Conservation (phyloP, 2,113 vertebrate genomes). For the Pteropus alecto region DNA sequence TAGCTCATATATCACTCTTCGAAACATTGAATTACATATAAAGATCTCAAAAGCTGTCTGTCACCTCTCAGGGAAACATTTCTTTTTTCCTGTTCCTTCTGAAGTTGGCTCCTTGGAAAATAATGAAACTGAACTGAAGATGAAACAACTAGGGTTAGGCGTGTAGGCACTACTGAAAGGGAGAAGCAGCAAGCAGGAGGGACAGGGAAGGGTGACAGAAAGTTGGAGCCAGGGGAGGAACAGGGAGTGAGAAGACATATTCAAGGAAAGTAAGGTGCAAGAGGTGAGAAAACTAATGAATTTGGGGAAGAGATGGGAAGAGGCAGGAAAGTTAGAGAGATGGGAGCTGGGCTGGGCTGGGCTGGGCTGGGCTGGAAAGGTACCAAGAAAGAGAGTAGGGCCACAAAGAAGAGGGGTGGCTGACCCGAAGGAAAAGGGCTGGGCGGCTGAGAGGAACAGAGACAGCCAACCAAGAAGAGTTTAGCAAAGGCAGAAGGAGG, state of each 20-base stretch:
- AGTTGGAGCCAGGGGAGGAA: not conserved
- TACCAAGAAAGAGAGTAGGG: not conserved
- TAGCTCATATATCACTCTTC: not conserved
- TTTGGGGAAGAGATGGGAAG: not conserved
- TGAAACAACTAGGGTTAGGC: not conserved
- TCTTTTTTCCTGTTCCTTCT: slow-evolving; percentile 27
- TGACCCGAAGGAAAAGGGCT: not conserved
- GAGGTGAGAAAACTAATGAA: not conserved
- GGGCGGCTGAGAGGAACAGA: not conserved
- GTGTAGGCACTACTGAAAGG: not conserved
- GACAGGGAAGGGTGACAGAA: not conserved
- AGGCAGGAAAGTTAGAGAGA: not conserved
- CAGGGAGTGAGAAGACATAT: not conserved
- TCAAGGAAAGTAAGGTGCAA: not conserved
- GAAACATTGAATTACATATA: slow-evolving; percentile 45
- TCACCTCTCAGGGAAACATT: slow-evolving; percentile 39
- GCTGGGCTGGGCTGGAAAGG: not conserved
- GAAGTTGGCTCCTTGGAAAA: slow-evolving; percentile 27
- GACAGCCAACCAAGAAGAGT: not conserved
- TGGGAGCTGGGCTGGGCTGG: not conserved
- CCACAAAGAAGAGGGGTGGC: not conserved
- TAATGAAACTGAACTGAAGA: slow-evolving; percentile 32
- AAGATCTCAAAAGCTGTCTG: slow-evolving; percentile 32
- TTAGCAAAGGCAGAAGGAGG: not conserved
- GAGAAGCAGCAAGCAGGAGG: not conserved